Conservation (phyloP, 2,888 invertebrate genomes). For the Craniophora ligustri region DNA sequence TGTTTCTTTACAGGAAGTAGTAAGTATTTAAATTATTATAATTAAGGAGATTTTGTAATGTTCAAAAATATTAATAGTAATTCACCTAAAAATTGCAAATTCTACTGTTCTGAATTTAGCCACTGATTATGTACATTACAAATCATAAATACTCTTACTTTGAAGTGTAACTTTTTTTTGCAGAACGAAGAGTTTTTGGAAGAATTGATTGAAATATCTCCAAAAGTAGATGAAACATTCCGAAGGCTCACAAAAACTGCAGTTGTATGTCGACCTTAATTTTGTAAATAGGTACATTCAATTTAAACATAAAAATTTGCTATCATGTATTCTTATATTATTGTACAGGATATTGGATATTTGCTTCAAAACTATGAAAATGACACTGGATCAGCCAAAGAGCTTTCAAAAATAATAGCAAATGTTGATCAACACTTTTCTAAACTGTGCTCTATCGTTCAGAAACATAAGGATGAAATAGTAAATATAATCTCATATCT, state of each 20-base stretch:
- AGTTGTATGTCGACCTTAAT: constrained; percentile 64
- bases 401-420: constrained; percentile 66
- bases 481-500: constrained; percentile 69
- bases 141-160: too few species aligned
- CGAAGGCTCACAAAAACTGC: constrained; percentile 82
- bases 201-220: constrained; percentile 67
- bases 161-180: too few species aligned
- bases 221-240: constrained; percentile 78
- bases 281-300: not conserved
- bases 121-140: too few species aligned
- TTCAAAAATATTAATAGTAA: too few species aligned
- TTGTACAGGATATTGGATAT: constrained; percentile 78
- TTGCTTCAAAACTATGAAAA: constrained; percentile 72
- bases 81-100: too few species aligned
- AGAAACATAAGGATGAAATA: constrained; percentile 84
- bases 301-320: not conserved
- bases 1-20: constrained; percentile 75
- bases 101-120: too few species aligned
- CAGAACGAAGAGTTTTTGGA: constrained; percentile 75
- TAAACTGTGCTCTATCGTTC: constrained; percentile 83
- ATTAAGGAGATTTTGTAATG: too few species aligned
- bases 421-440: constrained; percentile 86
- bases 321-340: not conserved
- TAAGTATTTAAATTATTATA: constrained; percentile 56
- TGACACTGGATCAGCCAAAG: constrained; percentile 66